Evolutionary conservation across 2,888 invertebrate genomes (phyloP).

Genomic region (Stenodera caucasica): DNA sequence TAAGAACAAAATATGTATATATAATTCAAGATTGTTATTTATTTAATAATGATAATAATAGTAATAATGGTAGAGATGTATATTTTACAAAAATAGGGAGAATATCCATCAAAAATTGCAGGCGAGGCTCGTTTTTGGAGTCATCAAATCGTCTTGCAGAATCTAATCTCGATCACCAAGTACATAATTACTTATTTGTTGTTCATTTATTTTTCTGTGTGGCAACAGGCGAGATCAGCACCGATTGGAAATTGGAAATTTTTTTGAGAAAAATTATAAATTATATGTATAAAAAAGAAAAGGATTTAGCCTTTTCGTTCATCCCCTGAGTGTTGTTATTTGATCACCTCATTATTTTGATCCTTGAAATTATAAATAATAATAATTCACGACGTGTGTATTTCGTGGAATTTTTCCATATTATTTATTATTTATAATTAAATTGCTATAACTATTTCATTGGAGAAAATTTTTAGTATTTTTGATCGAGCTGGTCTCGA

Average conservation of each 20-base stretch:
- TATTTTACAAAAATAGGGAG: constrained; percentile 10
- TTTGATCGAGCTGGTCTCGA: constrained; percentile 52
- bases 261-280: constrained; percentile 1
- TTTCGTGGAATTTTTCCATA: constrained; percentile 32
- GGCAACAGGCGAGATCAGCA: constrained; percentile 45
- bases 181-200: neutral
- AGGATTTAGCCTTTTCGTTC: constrained; percentile 47
- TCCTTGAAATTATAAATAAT: constrained; percentile 28
- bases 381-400: constrained; percentile 31
- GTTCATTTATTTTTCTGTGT: constrained; percentile 5
- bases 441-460: constrained; percentile 16
- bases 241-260: constrained; percentile 31
- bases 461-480: constrained; percentile 15
- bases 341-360: constrained; percentile 26
- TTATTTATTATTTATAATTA: constrained; percentile 29
- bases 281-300: constrained; percentile 41
- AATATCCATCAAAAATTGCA: constrained; percentile 12
- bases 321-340: constrained; percentile 48
- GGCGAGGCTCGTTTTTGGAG: constrained; percentile 25
- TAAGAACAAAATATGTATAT: constrained; percentile 39
- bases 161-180: neutral
- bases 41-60: too few species aligned
- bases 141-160: neutral
- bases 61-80: neutral
- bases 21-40: constrained; percentile 31